Evolutionary conservation across 2,888 invertebrate species (phyloP), one percentile per base, ranked within the genome.

Genomic region (Lochmaea crataegi): DNA sequence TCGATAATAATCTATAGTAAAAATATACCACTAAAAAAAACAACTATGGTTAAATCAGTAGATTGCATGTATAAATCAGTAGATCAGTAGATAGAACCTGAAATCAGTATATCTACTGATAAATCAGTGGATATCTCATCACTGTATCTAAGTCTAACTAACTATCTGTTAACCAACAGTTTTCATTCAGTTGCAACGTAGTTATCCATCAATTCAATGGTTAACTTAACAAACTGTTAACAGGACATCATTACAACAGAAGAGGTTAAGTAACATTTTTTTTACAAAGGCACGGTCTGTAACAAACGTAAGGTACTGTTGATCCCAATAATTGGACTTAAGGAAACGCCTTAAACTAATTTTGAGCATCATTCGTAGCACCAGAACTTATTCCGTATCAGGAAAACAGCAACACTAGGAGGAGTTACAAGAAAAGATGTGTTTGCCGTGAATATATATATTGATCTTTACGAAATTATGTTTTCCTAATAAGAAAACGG

Each of bases 291-390:
- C 32, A 7, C 32, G 9, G 32, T 38, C 32, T 38, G 32, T 38
- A 38, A 38, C 32, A 38, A 38, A 38, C 9, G 7, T 9, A 38
- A 38, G 32, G 32, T 38, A 38, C 32, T 38, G 32, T 38, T 38
- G 32, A 38, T 38, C 32, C 41, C 38, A 61, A 41, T 41, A 41
- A 16, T 61, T 61, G 0, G 10, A 41, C 16, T 18, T 63, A 6
- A 12, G 12, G 12, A 16, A 12, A 42, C 63, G 16, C 18, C 42
- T 16, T 22, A 64, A 60, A 16, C 63, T 64, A 65, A 65, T 65
- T 65, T 65, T 42, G 64, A 64, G 51, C 66, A 56, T 66, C 66
- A 56, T 66, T 66, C 42, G 56, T 38, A 56, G 66, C 66, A 66
- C 56, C 42, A 41, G n/a, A 42, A 57, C 56, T 14, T 66, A 66